Evolutionary conservation across 2,797 vertebrate genomes (phyloP), one percentile per base, ranked within the genome.

Genomic region (Rhabdomys pumilio): DNA sequence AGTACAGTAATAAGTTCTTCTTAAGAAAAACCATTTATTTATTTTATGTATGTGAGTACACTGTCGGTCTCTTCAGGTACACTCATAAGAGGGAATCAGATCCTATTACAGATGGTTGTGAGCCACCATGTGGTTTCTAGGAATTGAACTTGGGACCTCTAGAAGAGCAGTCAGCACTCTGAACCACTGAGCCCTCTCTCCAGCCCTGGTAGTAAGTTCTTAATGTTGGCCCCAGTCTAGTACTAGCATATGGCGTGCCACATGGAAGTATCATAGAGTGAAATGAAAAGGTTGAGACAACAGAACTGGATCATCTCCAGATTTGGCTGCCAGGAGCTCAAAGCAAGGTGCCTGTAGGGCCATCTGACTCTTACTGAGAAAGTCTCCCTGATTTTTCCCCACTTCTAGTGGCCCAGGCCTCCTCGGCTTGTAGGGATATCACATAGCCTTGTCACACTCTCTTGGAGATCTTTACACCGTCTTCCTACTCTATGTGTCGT

Each of bases 171-270:
- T n/a, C 31, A 67, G 31, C 17, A 6, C 14, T 69, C 31, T 69
- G n/a, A n/a, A 69, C 65, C 31, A 34, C 65, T 14, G 63, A 67
- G 29, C 29, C 63, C 31, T 67, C 63, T 67, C 63, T 67, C 29
- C 29, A 67, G 29, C 5, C 31, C 63, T 67, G 63, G 20, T 73
- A 24, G 65, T 93, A 87, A 65, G 7, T 90, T 76, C 61, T 57
- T 53, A n/a, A 76, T 79, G 59, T 24, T 92, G 14, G 76, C 91
- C 94, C 91, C 41, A 84, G 73, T 44, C 31, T 77, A 44, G 13
- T 80, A 95, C 38, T 90, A 63, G 31, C 41, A 63, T 63, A 79
- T 24, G 10, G 13, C n/a, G 34, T 77, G 2, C 10, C 31, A 10
- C 69, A 65, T 76, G 5, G 41, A 94, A 72, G 7, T 87, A 31